Evolutionary conservation across 2,797 vertebrate genomes (phyloP), one percentile per base, ranked within the genome.

Genomic region (Podarcis lilfordi): DNA sequence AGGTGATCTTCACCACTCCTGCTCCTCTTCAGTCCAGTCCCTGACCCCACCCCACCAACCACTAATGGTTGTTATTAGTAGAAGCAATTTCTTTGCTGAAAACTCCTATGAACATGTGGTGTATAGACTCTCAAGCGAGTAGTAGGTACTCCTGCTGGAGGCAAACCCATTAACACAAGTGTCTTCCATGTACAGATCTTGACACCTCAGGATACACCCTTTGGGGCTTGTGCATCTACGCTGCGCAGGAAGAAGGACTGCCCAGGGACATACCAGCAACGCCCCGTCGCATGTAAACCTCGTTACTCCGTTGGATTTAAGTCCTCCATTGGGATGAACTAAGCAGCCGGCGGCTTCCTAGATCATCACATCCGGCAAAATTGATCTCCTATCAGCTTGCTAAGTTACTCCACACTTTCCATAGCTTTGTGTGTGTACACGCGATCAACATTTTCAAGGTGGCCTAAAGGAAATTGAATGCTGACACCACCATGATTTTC

Each of bases 201-300:
- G 89, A 94, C 99, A 89, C 97, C 99, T 8, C 92, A 98, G 82
- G 99, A 99, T 91, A 97, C 97, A 92, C 99, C 99, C 0, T 98
- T 98, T 1, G 98, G 98, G 17, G 98, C 97, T 95, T 99, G 99
- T 78, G 96, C 98, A 64, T 98, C 98, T n/a, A 99, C 97, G 0
- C 95, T 99, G 75, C 91, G 97, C 92, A 98, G 98, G 93, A 96
- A 93, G 98, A 97, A 92, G 61, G 61, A 64, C 89, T 95, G 90
- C 92, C 72, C 95, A 66, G 94, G 92, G 50, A 55, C 50, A 55
- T 55, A 55, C 50, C 50, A 55, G 50, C 50, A 15, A 55, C 13
- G 50, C 13, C 27, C 92, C 13, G 89, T 80, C 91, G 94, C 94
- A 8, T 92, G 94, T 23, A 94, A 86, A 61, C 90, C 78, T 3